Evolutionary conservation across 2,797 vertebrate species (phyloP), one percentile per base, ranked within the genome.

Genomic region (Chelmon rostratus): DNA sequence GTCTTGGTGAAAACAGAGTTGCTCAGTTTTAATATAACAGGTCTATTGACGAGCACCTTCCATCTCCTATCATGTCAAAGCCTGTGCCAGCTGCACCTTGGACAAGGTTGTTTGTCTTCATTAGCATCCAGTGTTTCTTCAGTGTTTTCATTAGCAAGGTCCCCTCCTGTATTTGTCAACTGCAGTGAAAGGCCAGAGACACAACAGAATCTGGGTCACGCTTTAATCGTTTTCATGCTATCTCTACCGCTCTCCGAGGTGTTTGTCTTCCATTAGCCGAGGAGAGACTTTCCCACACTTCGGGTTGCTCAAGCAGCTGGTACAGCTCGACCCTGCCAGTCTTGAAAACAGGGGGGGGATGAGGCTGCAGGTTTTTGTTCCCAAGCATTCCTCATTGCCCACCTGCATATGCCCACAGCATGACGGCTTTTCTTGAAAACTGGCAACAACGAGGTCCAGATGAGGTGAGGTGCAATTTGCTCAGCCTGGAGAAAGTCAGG

Each of bases 211-310:
- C 79, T 90, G 89, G 89, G 93, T 94, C 92, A 93, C 86, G 89
- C 92, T 91, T 90, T 93, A 94, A 94, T 94, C 91, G 83, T 86
- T 92, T 93, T 94, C 91, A 93, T 89, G 91, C 88, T 89, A 94
- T 94, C 93, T 91, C 84, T 71, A 74, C 79, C 76, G 68, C 84
- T 92, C 89, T 88, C 80, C 10, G 88, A 91, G 89, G 90, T 91
- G 91, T 90, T 93, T 93, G 91, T 91, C 89, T 89, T 91, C 88
- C 76, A 88, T 93, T 91, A 92, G 79, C 67, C 40, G 59, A 82
- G 86, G 72, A 82, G 81, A 91, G 84, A 89, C 78, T 92, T 94
- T 94, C 92, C 92, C 92, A 92, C 92, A 93, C 81, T 88, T 80
- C 86, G 87, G 79, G 82, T 66, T 50, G 84, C 68, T 77, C 1